phyloP scores from a whole-genome alignment of 2,797 vertebrate genomes.

The Coendou prehensilis region DNA sequence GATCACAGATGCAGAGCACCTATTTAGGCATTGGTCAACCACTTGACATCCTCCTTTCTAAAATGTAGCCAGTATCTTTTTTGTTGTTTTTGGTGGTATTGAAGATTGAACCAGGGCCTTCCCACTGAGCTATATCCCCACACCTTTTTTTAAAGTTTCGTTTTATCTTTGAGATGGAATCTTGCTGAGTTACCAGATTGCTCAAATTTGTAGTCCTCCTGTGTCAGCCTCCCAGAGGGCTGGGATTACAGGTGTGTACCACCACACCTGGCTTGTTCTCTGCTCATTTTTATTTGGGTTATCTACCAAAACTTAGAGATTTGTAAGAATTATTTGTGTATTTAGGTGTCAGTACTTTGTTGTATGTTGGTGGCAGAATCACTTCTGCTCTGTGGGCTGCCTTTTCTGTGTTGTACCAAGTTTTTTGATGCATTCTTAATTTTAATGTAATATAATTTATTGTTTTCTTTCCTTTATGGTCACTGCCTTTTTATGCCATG shows the following conservation, averaged over 20 bases:
- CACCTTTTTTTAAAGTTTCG: neutral
- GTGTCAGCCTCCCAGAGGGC: neutral
- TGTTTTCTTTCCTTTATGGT: neutral
- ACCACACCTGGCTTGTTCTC: neutral
- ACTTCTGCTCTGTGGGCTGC: neutral
- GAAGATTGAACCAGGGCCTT: neutral
- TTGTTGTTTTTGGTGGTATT: neutral
- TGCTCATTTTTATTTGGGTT: neutral
- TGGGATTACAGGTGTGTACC: neutral
- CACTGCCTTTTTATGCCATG: neutral
- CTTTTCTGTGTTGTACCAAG: neutral
- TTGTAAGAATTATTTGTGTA: neutral
- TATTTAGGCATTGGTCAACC: neutral
- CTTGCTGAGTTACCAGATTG: neutral
- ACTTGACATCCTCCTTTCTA: neutral
- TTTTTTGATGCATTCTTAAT: neutral
- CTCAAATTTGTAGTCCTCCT: neutral
- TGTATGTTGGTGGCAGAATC: neutral
- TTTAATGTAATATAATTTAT: neutral
- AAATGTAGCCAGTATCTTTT: neutral
- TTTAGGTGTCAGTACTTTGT: neutral
- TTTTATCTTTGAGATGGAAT: neutral
- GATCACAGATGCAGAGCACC: fast-evolving
- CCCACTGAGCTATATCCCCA: neutral
- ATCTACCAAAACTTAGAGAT: neutral